These are phyloP conservation scores for Clarias batrachus DNA, from an alignment of 2,113 vertebrate genomes.

Conservation along the genomic window DNA sequence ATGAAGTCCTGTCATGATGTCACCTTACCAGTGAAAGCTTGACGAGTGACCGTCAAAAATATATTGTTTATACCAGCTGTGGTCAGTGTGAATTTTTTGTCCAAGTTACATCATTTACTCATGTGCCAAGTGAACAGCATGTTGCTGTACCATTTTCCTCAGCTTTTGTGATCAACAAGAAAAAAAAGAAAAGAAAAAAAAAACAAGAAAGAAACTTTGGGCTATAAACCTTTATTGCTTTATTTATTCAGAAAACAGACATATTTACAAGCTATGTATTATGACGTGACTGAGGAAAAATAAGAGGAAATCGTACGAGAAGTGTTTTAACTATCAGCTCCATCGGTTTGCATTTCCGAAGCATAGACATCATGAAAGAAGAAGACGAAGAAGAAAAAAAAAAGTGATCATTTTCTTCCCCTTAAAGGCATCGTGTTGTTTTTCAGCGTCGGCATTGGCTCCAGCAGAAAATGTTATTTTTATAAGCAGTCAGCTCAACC, in stretches of 20 bases:
- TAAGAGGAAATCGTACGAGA: not conserved
- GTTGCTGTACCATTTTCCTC: conserved; percentile 47
- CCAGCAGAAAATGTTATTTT: conserved; percentile 48
- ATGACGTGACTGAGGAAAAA: conserved; percentile 12
- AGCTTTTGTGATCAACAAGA: conserved; percentile 12
- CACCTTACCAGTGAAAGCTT: conserved; percentile 52
- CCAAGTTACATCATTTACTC: conserved; percentile 46
- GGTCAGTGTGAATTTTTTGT: conserved; percentile 53
- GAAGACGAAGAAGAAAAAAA: too few species aligned
- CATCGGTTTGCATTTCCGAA: conserved; percentile 13
- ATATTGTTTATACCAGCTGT: conserved; percentile 57
- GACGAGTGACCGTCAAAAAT: conserved; percentile 53
- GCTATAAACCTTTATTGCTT: conserved; percentile 23
- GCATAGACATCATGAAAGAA: not conserved
- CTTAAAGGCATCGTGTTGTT: conserved; percentile 8
- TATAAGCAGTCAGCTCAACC: conserved; percentile 50
- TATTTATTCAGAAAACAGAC: conserved; percentile 18
- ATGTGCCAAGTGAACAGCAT: conserved; percentile 63
- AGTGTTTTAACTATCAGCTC: conserved; percentile 3
- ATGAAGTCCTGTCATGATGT: conserved; percentile 46
- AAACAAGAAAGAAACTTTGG: not conserved
- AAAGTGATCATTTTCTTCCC: conserved; percentile 18
- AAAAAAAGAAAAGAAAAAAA: conserved; percentile 17
- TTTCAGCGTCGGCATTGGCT: conserved; percentile 3
- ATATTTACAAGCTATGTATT: conserved; percentile 2